Percentiles rank a stretch among this genome's conserved stretches.
Evolutionary conservation across 2,113 vertebrate genomes (phyloP).

Genomic region (Heterocephalus glaber): DNA sequence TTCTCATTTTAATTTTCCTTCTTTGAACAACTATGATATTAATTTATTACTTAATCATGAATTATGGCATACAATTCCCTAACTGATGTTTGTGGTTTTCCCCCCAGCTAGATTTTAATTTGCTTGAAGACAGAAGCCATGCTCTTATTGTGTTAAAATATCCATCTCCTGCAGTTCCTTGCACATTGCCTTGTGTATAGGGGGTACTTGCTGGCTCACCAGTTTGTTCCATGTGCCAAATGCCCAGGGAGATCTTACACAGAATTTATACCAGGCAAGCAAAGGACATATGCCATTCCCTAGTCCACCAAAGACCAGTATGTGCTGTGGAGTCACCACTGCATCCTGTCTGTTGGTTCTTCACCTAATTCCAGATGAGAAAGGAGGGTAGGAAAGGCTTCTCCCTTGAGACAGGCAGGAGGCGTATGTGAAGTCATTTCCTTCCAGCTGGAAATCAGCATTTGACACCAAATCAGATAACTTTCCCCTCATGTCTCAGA

Average conservation of each 20-base stretch:
- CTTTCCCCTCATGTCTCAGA: background rate
- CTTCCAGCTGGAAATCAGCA: background rate
- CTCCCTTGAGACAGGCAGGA: background rate
- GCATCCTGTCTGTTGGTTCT: background rate
- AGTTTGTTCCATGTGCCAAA: background rate
- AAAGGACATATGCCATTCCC: background rate
- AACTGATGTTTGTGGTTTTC: conserved; percentile 63
- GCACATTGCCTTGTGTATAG: background rate
- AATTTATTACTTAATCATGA: conserved; percentile 76
- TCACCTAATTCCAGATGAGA: background rate
- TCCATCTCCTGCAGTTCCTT: background rate
- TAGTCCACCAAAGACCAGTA: background rate
- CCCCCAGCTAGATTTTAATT: conserved; percentile 70
- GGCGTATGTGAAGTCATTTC: too few relatives aligned
- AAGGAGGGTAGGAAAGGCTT: background rate
- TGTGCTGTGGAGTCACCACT: background rate
- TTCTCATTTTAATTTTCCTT: conserved; percentile 69
- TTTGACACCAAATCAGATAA: background rate
- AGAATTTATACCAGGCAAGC: conserved; percentile 4
- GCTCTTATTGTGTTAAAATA: conserved; percentile 17
- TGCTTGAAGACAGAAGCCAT: conserved; percentile 68
- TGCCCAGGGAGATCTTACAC: background rate
- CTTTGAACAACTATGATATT: conserved; percentile 58
- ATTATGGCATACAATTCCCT: conserved; percentile 68
- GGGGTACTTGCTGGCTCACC: background rate